Evolutionary conservation across 1,140 invertebrate species (phyloP), one percentile per base, ranked within the genome.

Genomic region (Leptoteleia sp.): DNA sequence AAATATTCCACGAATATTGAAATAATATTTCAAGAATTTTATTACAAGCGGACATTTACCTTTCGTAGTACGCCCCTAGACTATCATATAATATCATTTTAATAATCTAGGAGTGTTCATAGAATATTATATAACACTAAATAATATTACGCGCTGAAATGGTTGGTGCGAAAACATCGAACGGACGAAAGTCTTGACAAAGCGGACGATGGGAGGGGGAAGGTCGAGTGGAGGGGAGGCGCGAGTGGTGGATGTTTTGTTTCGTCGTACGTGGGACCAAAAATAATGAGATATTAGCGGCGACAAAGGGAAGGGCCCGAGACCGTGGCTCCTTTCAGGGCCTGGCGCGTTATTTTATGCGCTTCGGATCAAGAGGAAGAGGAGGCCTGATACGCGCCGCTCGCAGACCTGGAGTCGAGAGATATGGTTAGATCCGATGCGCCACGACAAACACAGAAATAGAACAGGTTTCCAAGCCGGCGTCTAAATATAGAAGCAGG

Each of bases 401-500:
- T 22, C 19, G 40, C 43, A 25, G 67, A 35, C 47, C 40, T 61
- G 22, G 57, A 75, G 61, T 12, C 43, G 17, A 40, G 27, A 54
- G 25, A 54, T 77, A 40, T 65, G 38, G 45, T 47, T 61, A 38
- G 75, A 71, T 65, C 61, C 43, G 57, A 68, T 47, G 68, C 33
- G 75, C 54, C 59, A 80, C 82, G 76, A 81, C 82, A 84, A 84
- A 84, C 81, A 81, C 81, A 82, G 82, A 87, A 86, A 87, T 84
- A 87, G 84, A 84, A 86, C 82, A 83, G 81, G 84, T 87, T 86
- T 86, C 79, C 81, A 76, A 85, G 81, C 61, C 75, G 59, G 62
- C 13, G 76, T 82, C 85, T 87, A 88, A 86, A 86, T 86, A 86
- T 87, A 88, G 84, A 79, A 79, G 33, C 73, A 67, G 16, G 33